phyloP scores from a whole-genome alignment of 2,797 vertebrate species.

The Syngnathus acus region DNA sequence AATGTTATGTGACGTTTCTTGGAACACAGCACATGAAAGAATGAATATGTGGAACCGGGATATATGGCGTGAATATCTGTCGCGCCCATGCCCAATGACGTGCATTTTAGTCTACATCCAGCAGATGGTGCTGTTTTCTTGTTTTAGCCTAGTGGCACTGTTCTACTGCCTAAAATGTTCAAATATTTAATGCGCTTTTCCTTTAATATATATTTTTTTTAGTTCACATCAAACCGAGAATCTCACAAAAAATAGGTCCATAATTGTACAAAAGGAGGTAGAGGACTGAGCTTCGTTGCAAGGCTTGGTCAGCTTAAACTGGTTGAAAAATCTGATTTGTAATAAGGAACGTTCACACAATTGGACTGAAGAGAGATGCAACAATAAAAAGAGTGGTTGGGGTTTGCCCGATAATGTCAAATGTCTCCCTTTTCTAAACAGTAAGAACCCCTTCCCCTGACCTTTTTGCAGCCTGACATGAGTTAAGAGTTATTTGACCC shows the following conservation, averaged over 20 bases:
- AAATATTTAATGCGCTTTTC: no score
- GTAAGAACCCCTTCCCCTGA: neutral
- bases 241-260: neutral
- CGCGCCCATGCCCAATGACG: neutral
- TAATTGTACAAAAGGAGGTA: neutral
- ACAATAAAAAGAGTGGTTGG: neutral
- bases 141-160: no score
- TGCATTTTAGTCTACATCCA: neutral
- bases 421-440: neutral
- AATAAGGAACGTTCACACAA: neutral
- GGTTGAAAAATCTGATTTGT: no score
- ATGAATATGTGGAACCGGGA: neutral
- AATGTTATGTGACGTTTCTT: neutral
- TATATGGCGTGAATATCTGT: neutral
- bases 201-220: no score
- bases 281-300: neutral
- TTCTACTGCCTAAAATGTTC: no score
- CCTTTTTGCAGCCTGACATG: conserved; percentile 4
- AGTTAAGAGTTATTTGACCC: conserved; percentile 29
- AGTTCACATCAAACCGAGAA: no score
- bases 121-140: neutral
- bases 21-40: neutral
- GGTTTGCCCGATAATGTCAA: neutral
- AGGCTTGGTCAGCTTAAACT: neutral
- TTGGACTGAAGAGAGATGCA: neutral